Conservation (phyloP, 2,797 vertebrate genomes). For the Ambastaia sidthimunki region DNA sequence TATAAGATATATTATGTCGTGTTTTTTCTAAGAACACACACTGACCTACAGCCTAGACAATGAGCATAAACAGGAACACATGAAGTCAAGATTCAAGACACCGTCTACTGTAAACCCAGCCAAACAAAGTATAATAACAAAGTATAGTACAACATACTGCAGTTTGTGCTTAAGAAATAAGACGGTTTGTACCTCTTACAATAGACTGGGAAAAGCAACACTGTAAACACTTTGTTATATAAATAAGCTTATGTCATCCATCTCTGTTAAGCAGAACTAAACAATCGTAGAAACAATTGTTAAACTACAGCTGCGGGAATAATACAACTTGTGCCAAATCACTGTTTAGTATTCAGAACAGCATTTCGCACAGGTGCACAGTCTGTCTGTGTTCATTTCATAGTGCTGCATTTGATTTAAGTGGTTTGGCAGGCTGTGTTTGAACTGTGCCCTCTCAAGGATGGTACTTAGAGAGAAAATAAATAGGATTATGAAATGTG, state of each 20-base stretch:
- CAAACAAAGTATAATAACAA: constrained; percentile 16
- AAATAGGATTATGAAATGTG: constrained; percentile 41
- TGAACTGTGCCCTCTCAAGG: constrained; percentile 46
- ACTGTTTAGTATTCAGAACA: constrained; percentile 32
- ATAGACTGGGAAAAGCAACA: not conserved
- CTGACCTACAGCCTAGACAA: not conserved
- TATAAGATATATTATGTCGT: too few species aligned
- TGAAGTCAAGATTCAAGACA: not conserved
- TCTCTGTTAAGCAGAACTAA: constrained; percentile 13
- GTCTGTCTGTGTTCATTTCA: constrained; percentile 33
- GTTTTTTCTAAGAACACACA: not conserved
- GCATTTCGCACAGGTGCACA: constrained; percentile 23
- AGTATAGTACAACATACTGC: not conserved
- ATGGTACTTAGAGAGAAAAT: constrained; percentile 25
- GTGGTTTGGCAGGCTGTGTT: constrained; percentile 23
- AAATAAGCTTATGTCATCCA: not conserved
- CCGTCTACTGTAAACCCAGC: not conserved
- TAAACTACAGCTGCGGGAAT: constrained; percentile 31
- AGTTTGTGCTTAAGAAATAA: not conserved
- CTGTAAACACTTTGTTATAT: not conserved
- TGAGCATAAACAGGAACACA: not conserved
- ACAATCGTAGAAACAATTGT: constrained; percentile 9
- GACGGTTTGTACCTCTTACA: not conserved
- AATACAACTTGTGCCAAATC: constrained; percentile 31
- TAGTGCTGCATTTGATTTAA: constrained; percentile 34